Conservation (phyloP, 2,888 invertebrate genomes). For the Caenorhabditis becei region DNA sequence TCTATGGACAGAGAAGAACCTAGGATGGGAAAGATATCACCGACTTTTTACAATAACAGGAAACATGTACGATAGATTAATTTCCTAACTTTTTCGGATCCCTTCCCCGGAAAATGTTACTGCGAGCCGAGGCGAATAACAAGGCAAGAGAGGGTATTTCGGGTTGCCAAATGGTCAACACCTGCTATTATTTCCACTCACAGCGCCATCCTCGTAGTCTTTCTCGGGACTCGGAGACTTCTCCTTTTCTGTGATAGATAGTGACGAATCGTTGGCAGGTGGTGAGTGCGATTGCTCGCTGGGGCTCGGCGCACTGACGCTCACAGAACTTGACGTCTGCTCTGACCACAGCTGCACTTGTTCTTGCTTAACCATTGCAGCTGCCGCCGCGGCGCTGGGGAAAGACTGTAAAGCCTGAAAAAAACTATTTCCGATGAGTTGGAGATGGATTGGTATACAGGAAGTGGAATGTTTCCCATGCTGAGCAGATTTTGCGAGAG, state of each 20-base stretch:
- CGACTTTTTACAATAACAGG: slow-evolving; percentile 12
- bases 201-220: slow-evolving; percentile 49
- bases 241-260: slow-evolving; percentile 37
- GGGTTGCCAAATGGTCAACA: neutral
- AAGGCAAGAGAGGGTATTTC: slow-evolving; percentile 15
- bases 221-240: slow-evolving; percentile 56
- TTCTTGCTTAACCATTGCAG: slow-evolving; percentile 47
- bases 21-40: neutral
- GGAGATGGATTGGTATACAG: too few relatives aligned
- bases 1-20: neutral
- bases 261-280: slow-evolving; percentile 37
- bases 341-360: slow-evolving; percentile 65
- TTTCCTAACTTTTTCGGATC: slow-evolving; percentile 6
- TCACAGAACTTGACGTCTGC: slow-evolving; percentile 60
- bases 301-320: slow-evolving; percentile 58
- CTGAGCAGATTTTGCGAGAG: slow-evolving; percentile 37
- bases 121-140: slow-evolving; percentile 16
- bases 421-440: too few relatives aligned
- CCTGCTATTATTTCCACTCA: slow-evolving; percentile 29
- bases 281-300: slow-evolving; percentile 62
- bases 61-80: neutral
- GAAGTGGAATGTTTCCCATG: slow-evolving; percentile 43
- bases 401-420: slow-evolving; percentile 34
- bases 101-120: slow-evolving; percentile 4
- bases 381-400: slow-evolving; percentile 6